Conservation (phyloP, 2,113 vertebrate genomes). For the Elaphurus davidianus region DNA sequence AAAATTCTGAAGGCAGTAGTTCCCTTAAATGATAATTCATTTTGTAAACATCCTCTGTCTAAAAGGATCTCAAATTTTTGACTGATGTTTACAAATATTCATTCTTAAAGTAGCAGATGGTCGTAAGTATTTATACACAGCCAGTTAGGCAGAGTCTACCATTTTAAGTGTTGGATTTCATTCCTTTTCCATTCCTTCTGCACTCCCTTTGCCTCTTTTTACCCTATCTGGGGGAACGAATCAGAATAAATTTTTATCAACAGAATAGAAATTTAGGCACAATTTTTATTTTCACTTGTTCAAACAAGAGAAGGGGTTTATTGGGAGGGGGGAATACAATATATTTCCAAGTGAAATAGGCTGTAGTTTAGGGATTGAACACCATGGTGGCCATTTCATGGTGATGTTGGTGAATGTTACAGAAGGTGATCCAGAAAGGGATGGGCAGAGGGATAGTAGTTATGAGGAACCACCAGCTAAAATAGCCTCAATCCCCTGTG, state of each 20-base stretch:
- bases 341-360: neutral
- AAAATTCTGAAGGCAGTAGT: neutral
- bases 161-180: neutral
- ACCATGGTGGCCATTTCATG: neutral
- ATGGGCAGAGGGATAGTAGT: neutral
- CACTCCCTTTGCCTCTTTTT: neutral
- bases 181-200: neutral
- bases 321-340: neutral
- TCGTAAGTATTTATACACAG: neutral
- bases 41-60: conserved; percentile 9
- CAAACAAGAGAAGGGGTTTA: neutral
- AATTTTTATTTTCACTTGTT: neutral
- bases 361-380: neutral
- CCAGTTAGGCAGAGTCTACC: neutral
- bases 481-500: neutral
- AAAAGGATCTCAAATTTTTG: neutral
- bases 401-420: neutral
- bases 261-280: neutral
- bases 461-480: conserved; percentile 8
- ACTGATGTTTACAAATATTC: neutral
- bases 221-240: neutral
- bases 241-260: neutral
- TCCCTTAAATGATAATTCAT: neutral
- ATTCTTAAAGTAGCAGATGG: neutral
- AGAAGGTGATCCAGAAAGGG: neutral